These are phyloP conservation scores for Hyles euphorbiae DNA, from an alignment of 1,140 invertebrate species.

Conservation along the genomic window DNA sequence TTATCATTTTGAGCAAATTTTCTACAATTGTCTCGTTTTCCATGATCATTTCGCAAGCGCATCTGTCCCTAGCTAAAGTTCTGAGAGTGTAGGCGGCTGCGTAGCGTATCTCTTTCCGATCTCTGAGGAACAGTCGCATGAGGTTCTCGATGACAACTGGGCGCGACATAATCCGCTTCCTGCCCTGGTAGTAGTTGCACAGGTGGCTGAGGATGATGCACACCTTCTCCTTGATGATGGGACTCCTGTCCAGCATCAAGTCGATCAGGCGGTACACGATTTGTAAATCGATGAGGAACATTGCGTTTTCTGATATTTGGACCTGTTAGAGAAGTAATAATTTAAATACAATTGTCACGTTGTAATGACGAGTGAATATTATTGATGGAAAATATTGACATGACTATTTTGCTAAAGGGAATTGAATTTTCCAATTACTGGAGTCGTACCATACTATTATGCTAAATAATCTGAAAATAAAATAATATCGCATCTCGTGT, in stretches of 20 bases:
- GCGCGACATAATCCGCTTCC: conserved; percentile 39
- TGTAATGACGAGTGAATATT: too few relatives aligned
- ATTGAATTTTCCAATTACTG: too few relatives aligned
- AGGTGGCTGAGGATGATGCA: conserved; percentile 48
- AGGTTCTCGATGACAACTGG: conserved; percentile 44
- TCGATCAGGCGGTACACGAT: conserved; percentile 50
- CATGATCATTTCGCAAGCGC: conserved; percentile 42
- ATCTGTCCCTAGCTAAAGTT: conserved; percentile 42
- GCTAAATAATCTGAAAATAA: too few relatives aligned
- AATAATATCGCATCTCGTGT: too few relatives aligned
- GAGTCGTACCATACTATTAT: too few relatives aligned
- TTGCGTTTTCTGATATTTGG: conserved; percentile 61
- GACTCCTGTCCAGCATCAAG: conserved; percentile 40
- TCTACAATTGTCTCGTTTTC: conserved; percentile 39
- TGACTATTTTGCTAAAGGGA: too few relatives aligned
- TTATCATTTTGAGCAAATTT: conserved; percentile 53
- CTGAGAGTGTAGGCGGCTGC: conserved; percentile 46
- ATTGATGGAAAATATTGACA: too few relatives aligned
- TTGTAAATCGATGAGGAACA: conserved; percentile 53
- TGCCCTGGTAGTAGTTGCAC: conserved; percentile 53
- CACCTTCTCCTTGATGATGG: conserved; percentile 54
- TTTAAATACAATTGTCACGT: too few relatives aligned
- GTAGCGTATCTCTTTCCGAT: conserved; percentile 57
- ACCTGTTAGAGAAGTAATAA: conserved; percentile 30
- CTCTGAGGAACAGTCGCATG: conserved; percentile 46